Conservation (phyloP, 2,113 vertebrate genomes). For the Vanacampus margaritifer region DNA sequence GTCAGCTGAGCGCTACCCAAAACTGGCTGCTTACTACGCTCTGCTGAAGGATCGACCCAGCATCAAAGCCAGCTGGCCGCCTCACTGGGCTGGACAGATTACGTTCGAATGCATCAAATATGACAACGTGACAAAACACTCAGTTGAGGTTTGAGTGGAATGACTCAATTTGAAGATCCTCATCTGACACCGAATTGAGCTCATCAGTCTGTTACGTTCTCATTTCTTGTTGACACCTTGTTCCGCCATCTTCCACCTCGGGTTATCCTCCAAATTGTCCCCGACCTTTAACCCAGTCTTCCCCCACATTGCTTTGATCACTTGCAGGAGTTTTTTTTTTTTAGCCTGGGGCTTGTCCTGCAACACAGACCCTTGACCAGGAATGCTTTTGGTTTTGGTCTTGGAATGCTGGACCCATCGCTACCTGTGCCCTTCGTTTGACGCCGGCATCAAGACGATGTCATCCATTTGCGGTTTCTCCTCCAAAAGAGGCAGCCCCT, state of each 20-base stretch:
- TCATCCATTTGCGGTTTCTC: slow-evolving; percentile 20
- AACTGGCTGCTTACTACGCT: slow-evolving; percentile 60
- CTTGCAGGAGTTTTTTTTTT: slow-evolving; percentile 3
- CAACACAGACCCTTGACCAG: not conserved
- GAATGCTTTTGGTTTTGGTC: slow-evolving; percentile 1
- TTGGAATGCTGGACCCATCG: slow-evolving; percentile 17
- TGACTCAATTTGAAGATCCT: not conserved
- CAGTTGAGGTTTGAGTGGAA: not conserved
- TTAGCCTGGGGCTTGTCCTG: slow-evolving; percentile 7
- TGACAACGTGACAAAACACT: not conserved
- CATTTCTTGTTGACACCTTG: slow-evolving; percentile 7
- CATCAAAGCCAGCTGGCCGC: slow-evolving; percentile 67
- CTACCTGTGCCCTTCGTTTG: slow-evolving; percentile 24
- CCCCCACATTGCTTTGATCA: slow-evolving; percentile 27
- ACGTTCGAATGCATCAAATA: not conserved
- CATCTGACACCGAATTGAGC: slow-evolving; percentile 18
- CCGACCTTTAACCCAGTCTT: slow-evolving; percentile 26
- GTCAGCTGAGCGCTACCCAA: slow-evolving; percentile 56
- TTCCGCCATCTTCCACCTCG: slow-evolving; percentile 21
- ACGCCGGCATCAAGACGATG: slow-evolving; percentile 2
- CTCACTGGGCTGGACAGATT: slow-evolving; percentile 60
- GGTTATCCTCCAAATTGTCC: slow-evolving; percentile 10
- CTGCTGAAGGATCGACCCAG: slow-evolving; percentile 68
- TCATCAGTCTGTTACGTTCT: slow-evolving; percentile 16
- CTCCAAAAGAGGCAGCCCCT: too few species aligned